Percentiles rank a stretch among this genome's conserved stretches.
phyloP scores from a whole-genome alignment of 2,888 invertebrate genomes.

The Meganola albula region DNA sequence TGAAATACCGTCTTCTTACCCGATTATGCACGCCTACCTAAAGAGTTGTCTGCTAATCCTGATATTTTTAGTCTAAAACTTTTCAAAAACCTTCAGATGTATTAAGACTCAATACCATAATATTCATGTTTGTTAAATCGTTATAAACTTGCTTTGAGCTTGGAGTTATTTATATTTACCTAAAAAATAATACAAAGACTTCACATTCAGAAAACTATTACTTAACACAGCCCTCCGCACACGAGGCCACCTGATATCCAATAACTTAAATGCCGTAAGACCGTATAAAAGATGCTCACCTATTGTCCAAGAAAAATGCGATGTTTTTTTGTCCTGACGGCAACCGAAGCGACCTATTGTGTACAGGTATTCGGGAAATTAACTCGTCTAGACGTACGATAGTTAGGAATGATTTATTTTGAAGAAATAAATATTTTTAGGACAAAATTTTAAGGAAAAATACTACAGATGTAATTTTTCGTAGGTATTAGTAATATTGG shows the following conservation, averaged over 20 bases:
- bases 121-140: too few species aligned
- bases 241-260: slow-evolving; percentile 28
- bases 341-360: slow-evolving; percentile 39
- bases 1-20: too few species aligned
- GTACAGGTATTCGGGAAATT: slow-evolving; percentile 57
- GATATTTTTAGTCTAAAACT: too few species aligned
- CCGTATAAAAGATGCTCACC: slow-evolving; percentile 24
- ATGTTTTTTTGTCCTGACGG: slow-evolving; percentile 32
- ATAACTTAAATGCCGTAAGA: slow-evolving; percentile 39
- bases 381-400: slow-evolving; percentile 50
- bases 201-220: slow-evolving; percentile 16
- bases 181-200: too few species aligned
- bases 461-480: too few species aligned
- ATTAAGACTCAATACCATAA: too few species aligned
- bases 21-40: too few species aligned
- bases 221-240: slow-evolving; percentile 27
- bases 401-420: background rate
- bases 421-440: background rate
- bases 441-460: background rate
- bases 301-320: slow-evolving; percentile 47
- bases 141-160: too few species aligned
- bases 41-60: too few species aligned
- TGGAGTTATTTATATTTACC: too few species aligned
- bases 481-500: too few species aligned
- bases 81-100: too few species aligned